Conservation (phyloP, 2,797 vertebrate genomes). For the Cirrhinus molitorella region DNA sequence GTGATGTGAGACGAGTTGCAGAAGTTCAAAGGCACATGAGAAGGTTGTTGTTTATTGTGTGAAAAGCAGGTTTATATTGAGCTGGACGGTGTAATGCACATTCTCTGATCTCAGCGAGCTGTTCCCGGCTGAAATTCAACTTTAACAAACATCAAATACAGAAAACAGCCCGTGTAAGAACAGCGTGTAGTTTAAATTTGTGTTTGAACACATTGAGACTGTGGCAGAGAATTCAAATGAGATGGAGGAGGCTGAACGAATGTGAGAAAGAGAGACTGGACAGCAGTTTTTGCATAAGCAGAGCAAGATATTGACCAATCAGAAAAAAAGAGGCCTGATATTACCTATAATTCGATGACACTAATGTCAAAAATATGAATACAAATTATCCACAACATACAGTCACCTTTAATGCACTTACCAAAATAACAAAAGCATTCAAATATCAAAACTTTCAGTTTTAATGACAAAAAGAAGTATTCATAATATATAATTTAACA, state of each 20-base stretch:
- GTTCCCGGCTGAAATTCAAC: slow-evolving; percentile 6
- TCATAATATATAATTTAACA: no score
- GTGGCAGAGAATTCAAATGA: slow-evolving; percentile 32
- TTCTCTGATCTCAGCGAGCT: slow-evolving; percentile 28
- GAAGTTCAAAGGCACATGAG: neutral
- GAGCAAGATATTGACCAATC: neutral
- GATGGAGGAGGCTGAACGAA: neutral
- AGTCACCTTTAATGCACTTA: neutral
- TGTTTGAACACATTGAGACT: slow-evolving; percentile 24
- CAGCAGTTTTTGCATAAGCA: neutral
- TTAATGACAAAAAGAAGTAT: neutral
- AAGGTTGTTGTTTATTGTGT: slow-evolving; percentile 24
- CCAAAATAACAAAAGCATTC: no score
- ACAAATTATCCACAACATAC: neutral
- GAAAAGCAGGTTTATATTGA: slow-evolving; percentile 26
- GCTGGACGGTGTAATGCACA: neutral
- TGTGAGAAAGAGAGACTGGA: neutral
- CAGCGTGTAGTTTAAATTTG: slow-evolving; percentile 26
- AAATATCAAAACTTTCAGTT: neutral
- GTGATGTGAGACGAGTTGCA: neutral
- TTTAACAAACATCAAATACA: slow-evolving; percentile 40
- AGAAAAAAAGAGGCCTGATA: neutral
- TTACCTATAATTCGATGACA: neutral
- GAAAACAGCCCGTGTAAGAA: neutral
- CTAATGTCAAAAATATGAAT: neutral